phyloP scores from a whole-genome alignment of 1,140 invertebrate species.

The Euura lappo region DNA sequence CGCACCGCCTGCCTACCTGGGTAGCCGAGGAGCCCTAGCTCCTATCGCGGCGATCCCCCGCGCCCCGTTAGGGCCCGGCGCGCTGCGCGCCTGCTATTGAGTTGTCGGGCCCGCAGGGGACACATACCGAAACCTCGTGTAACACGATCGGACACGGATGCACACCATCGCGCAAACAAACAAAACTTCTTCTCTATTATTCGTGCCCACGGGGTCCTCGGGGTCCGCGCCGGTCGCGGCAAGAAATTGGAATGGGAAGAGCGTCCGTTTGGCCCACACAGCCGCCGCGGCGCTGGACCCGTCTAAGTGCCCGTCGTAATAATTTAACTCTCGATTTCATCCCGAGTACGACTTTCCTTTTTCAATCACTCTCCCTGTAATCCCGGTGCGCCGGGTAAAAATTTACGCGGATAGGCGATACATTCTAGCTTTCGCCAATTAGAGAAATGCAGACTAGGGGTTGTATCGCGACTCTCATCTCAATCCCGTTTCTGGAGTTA shows the following conservation, averaged over 20 bases:
- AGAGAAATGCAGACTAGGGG: slow-evolving; percentile 8
- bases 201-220: not conserved
- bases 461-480: slow-evolving; percentile 40
- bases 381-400: no score
- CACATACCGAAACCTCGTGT: slow-evolving; percentile 46
- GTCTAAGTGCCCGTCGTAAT: slow-evolving; percentile 30
- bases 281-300: not conserved
- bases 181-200: slow-evolving; percentile 25
- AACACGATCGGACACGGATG: slow-evolving; percentile 51
- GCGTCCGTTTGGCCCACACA: not conserved
- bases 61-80: slow-evolving; percentile 8
- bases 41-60: not conserved
- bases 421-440: no score
- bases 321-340: slow-evolving; percentile 37
- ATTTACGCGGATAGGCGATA: no score
- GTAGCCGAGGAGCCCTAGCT: not conserved
- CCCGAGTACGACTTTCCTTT: not conserved
- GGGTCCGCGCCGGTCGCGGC: not conserved
- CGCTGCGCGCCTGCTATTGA: slow-evolving; percentile 37
- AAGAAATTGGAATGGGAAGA: not conserved
- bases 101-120: slow-evolving; percentile 44
- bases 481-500: slow-evolving; percentile 34
- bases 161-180: slow-evolving; percentile 48
- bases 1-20: slow-evolving; percentile 23
- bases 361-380: no score